Conservation (phyloP, 2,797 vertebrate species). For the Ammospiza maritima region DNA sequence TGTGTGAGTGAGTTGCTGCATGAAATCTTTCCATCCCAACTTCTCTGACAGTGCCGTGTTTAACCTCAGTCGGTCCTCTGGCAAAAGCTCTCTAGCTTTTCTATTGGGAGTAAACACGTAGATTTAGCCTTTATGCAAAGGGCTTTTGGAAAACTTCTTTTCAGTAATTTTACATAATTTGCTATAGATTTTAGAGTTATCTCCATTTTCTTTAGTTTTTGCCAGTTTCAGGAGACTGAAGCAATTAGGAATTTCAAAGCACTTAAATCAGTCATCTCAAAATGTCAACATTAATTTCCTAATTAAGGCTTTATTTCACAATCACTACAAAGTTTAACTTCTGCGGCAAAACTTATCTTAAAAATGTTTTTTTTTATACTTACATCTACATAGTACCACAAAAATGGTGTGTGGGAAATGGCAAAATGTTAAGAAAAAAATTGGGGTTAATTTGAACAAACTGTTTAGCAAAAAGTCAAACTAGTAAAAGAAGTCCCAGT, state of each 20-base stretch:
- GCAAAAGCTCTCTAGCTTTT: neutral
- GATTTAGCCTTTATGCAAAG: neutral
- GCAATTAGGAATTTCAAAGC: neutral
- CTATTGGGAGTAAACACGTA: neutral
- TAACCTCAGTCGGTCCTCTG: neutral
- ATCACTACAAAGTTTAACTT: neutral
- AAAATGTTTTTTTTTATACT: neutral
- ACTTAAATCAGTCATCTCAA: neutral
- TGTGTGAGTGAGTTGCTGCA: neutral
- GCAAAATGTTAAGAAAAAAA: neutral
- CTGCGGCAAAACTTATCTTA: neutral
- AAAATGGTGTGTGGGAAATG: neutral
- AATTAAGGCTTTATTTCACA: neutral
- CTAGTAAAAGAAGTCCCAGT: neutral
- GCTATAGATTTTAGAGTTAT: rapidly evolving
- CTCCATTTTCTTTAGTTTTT: neutral
- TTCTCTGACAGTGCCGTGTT: neutral
- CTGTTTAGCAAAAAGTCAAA: neutral
- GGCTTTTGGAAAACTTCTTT: neutral
- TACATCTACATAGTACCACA: neutral
- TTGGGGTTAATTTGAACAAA: neutral
- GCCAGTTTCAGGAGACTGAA: neutral
- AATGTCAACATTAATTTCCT: neutral
- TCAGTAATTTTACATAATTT: neutral
- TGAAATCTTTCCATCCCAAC: neutral